Base-by-base conservation (phyloP, 2,888 invertebrate species). In the Trichopria drosophilae region DNA sequence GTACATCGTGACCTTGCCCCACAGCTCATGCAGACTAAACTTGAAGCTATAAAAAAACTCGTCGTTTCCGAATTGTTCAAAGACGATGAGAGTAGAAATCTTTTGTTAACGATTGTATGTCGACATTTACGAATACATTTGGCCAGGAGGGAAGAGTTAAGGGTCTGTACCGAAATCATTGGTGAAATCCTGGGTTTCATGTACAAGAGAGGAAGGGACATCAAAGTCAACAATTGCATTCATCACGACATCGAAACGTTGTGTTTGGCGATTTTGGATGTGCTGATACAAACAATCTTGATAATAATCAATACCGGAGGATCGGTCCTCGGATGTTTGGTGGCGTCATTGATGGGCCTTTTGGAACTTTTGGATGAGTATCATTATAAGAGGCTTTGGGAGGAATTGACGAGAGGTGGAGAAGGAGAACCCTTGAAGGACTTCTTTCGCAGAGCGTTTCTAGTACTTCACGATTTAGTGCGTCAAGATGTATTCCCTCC, bases 381-480 rank as follows among this genome's bases (percentile, higher is more conserved):
- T 20, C 94, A 95, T 69, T 95, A 93, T 73, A 87, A 87, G 61
- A 81, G 89, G 12, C 78, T 94, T 34, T 92, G 93, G 88, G 90
- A 90, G 64, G 88, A 90, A 58, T 78, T 88, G 6, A 82, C 87
- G 55, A 80, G 83, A 55, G 61, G 65, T 1, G 77, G 76, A 1
- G 91, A 93, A 65, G 79, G 87, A 9, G 88, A 90, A 64, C 87
- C 88, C 1, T 75, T 93, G 0, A 92, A 93, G 71, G 92, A 93
- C 64, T 92, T 95, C 71, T 79, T 96, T 0, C 83, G 90, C 68
- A 79, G 89, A 54, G 88, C 91, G 0, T 86, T 95, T 67, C 77
- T 88, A 6, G 87, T 92, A 0, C 87, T 93, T 65, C 79, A 86
- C 35, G 87, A 90, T 72, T 81, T 93, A 22, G 87, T 93, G 18